A percentile compares a stretch with the other conserved stretches of the same genome.
Conservation (phyloP, 1,140 invertebrate species). For the Lineus longissimus region DNA sequence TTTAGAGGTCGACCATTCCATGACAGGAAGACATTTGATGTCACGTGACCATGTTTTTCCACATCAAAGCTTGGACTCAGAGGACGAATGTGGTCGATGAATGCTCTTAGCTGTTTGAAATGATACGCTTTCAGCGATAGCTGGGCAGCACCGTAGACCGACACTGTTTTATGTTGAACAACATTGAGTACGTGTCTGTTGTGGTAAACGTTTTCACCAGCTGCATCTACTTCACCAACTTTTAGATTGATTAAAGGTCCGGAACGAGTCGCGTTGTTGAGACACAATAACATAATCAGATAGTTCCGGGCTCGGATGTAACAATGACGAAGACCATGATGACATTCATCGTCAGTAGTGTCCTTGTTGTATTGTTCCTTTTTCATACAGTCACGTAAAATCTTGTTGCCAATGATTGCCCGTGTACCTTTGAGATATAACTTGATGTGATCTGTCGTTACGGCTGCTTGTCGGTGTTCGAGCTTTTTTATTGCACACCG, state of each 20-base stretch:
- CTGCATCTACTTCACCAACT: conserved; percentile 1
- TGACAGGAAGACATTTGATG: too few relatives aligned
- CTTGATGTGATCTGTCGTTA: not conserved
- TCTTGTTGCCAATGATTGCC: not conserved
- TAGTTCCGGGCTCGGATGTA: not conserved
- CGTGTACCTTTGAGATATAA: not conserved
- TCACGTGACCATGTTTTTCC: too few relatives aligned
- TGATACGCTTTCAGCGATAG: too few relatives aligned
- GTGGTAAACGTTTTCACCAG: not conserved
- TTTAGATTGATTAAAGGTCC: conserved; percentile 1
- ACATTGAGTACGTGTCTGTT: not conserved
- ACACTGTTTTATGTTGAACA: too few relatives aligned
- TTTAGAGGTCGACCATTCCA: too few relatives aligned
- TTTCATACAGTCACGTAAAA: not conserved
- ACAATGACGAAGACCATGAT: not conserved
- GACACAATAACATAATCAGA: conserved; percentile 5
- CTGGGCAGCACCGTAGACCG: too few relatives aligned
- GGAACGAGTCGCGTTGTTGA: not conserved
- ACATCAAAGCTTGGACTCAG: too few relatives aligned
- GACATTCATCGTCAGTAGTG: not conserved
- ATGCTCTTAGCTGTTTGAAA: too few relatives aligned
- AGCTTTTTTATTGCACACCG: not conserved
- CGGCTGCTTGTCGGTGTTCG: not conserved
- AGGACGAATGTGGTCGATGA: too few relatives aligned
- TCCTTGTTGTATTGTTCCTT: not conserved